A percentile compares a stretch with the other conserved stretches of the same genome.
Conservation (phyloP, 2,113 vertebrate species). For the Forbesichthys agassizii region DNA sequence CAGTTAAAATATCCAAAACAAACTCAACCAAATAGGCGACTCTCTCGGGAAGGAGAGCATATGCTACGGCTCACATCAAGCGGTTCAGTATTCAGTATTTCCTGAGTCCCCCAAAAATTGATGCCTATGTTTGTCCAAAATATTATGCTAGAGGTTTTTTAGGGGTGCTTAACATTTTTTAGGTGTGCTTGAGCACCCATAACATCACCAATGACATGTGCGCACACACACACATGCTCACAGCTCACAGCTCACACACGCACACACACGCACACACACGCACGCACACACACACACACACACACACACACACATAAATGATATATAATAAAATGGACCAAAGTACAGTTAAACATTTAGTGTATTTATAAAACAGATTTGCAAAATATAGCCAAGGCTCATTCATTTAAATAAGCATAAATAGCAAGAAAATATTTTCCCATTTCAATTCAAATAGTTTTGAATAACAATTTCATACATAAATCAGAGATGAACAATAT, state of each 20-base stretch:
- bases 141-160: too few species aligned
- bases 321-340: conserved; percentile 21
- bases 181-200: too few species aligned
- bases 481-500: conserved; percentile 63
- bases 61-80: too few species aligned
- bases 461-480: conserved; percentile 60
- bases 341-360: conserved; percentile 68
- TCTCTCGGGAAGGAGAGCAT: too few species aligned
- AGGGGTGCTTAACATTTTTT: too few species aligned
- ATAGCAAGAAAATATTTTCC: conserved; percentile 82
- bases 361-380: conserved; percentile 84
- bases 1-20: too few species aligned
- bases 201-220: too few species aligned
- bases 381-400: conserved; percentile 84
- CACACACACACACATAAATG: conserved; percentile 22
- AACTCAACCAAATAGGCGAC: too few species aligned
- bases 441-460: conserved; percentile 70
- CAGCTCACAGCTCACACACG: conserved; percentile 23
- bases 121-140: too few species aligned
- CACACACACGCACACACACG: conserved; percentile 3
- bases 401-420: conserved; percentile 84
- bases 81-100: too few species aligned
- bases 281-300: conserved; percentile 21
- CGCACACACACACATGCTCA: conserved; percentile 2
- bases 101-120: too few species aligned